phyloP scores from a whole-genome alignment of 2,113 vertebrate genomes.

The Peromyscus leucopus region DNA sequence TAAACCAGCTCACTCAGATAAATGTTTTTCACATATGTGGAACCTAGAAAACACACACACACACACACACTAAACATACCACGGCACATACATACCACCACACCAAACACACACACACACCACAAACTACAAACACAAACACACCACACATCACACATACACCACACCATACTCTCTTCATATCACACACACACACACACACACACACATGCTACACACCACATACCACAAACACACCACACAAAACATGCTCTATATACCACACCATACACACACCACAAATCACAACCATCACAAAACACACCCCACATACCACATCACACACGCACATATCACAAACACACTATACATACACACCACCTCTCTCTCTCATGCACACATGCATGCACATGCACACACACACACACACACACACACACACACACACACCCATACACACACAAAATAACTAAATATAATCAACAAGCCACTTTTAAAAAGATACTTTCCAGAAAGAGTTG shows the following conservation, averaged over 20 bases:
- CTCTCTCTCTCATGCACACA: neutral
- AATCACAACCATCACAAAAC: neutral
- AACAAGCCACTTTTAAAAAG: neutral
- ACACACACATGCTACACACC: neutral
- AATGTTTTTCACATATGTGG: neutral
- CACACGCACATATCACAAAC: neutral
- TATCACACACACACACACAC: neutral
- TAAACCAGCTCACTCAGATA: neutral
- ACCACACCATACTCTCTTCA: neutral
- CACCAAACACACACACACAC: neutral
- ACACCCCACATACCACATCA: neutral
- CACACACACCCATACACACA: neutral
- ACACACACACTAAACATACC: neutral
- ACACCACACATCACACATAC: neutral
- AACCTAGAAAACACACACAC: neutral
- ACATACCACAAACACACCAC: neutral
- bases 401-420: neutral
- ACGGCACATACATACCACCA: too few species aligned
- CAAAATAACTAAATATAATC: neutral
- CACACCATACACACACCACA: neutral
- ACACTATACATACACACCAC: neutral
- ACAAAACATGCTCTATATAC: neutral
- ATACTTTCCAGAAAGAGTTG: neutral
- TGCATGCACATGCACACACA: neutral
- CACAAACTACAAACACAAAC: neutral